Evolutionary conservation across 64 coral and sea anemone genomes (phyloP).

Genomic region (Stichodactyla helianthus): DNA sequence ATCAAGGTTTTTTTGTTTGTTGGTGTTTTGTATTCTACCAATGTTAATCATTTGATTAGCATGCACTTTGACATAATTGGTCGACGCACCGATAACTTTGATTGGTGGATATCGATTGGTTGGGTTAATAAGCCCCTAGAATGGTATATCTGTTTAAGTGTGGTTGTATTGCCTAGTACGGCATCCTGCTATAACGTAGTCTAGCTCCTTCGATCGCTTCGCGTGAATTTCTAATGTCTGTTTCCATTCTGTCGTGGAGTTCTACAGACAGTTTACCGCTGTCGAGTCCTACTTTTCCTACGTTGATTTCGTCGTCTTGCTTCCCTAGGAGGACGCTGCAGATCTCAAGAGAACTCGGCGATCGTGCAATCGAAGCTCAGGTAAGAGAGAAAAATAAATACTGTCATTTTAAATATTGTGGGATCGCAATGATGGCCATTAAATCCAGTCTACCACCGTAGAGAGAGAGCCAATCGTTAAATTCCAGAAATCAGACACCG

Average conservation of each 20-base stretch:
- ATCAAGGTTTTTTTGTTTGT: not conserved
- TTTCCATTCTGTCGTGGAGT: not conserved
- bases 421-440: too few species aligned
- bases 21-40: not conserved
- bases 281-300: not conserved
- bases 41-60: not conserved
- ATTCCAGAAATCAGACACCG: too few species aligned
- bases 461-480: too few species aligned
- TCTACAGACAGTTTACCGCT: not conserved
- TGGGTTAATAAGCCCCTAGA: not conserved
- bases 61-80: not conserved
- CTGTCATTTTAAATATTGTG: not conserved
- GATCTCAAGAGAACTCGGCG: constrained; percentile 88
- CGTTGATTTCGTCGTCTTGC: not conserved
- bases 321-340: constrained; percentile 85
- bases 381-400: constrained; percentile 31
- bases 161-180: too few species aligned
- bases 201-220: not conserved
- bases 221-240: not conserved
- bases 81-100: not conserved
- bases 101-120: not conserved
- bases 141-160: not conserved
- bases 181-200: not conserved
- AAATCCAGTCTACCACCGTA: too few species aligned
- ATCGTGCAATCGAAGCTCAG: constrained; percentile 96